These are phyloP conservation scores for Galbula dea DNA, from an alignment of 2,113 vertebrate species.

Conservation along the genomic window DNA sequence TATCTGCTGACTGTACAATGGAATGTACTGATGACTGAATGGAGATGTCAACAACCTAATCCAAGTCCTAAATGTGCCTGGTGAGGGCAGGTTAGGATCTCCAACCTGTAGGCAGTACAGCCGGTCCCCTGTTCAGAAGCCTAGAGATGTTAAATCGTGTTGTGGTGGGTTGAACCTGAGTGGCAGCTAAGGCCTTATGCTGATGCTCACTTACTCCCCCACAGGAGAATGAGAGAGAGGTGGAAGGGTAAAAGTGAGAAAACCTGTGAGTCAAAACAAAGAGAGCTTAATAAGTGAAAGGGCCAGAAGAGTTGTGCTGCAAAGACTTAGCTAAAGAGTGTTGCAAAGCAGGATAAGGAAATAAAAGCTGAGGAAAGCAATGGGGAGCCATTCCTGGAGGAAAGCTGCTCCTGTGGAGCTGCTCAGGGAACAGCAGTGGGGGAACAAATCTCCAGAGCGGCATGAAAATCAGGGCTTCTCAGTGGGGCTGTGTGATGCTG, in stretches of 20 bases:
- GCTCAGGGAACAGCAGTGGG: not conserved
- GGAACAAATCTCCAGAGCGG: not conserved
- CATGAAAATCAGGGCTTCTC: not conserved
- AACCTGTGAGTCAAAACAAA: not conserved
- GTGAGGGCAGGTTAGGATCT: not conserved
- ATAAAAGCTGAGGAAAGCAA: not conserved
- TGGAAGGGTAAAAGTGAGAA: not conserved
- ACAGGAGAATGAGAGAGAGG: not conserved
- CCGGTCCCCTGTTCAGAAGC: not conserved
- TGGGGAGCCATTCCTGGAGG: not conserved
- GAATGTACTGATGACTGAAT: not conserved
- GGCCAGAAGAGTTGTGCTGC: not conserved
- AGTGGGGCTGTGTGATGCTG: not conserved
- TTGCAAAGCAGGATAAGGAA: not conserved
- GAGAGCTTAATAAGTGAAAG: not conserved
- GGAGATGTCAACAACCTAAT: not conserved
- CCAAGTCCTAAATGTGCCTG: not conserved
- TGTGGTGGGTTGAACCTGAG: not conserved
- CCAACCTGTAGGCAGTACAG: not conserved
- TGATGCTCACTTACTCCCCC: accelerated
- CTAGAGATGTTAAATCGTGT: not conserved
- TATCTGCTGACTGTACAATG: not conserved
- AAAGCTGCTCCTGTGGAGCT: not conserved
- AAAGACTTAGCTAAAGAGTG: not conserved
- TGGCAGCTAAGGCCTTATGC: not conserved